A percentile compares a stretch with the other conserved stretches of the same genome.
Evolutionary conservation across 1,140 invertebrate genomes (phyloP).

Genomic region (Drosophila insularis): DNA sequence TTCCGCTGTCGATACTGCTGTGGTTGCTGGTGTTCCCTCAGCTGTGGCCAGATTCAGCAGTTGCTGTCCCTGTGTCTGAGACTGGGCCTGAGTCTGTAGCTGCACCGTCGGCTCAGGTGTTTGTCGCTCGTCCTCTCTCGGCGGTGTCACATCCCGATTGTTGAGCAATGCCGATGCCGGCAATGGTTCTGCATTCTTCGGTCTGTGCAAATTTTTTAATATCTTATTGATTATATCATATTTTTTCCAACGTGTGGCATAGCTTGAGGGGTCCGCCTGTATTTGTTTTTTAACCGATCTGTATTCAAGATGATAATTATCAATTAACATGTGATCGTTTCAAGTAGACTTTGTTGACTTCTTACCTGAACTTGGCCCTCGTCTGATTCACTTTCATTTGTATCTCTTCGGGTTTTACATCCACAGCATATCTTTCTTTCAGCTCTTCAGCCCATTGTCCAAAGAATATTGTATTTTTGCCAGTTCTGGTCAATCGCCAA

Average conservation of each 20-base stretch:
- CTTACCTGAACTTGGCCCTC: slow-evolving; percentile 73
- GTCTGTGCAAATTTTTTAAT: slow-evolving; percentile 71
- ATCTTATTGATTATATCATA: slow-evolving; percentile 72
- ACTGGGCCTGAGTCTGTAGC: slow-evolving; percentile 14
- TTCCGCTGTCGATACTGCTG: slow-evolving; percentile 19
- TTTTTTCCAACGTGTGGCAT: slow-evolving; percentile 72
- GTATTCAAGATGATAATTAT: background rate
- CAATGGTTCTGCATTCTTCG: slow-evolving; percentile 72
- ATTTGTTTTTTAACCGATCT: slow-evolving; percentile 71
- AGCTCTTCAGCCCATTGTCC: slow-evolving; percentile 71
- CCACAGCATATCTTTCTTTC: slow-evolving; percentile 64
- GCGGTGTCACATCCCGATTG: slow-evolving; percentile 70
- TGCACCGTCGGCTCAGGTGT: slow-evolving; percentile 15
- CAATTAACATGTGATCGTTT: background rate
- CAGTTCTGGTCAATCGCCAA: slow-evolving; percentile 71
- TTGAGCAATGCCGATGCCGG: slow-evolving; percentile 67
- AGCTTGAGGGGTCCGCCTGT: slow-evolving; percentile 50
- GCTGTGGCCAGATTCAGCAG: slow-evolving; percentile 27
- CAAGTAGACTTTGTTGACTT: background rate
- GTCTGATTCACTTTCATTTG: slow-evolving; percentile 80
- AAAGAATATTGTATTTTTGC: slow-evolving; percentile 76
- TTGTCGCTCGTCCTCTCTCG: slow-evolving; percentile 42
- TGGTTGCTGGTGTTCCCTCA: slow-evolving; percentile 18
- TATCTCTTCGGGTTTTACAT: slow-evolving; percentile 75
- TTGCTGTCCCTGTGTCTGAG: slow-evolving; percentile 18